Conservation (phyloP, 2,888 invertebrate genomes). For the Tetanocera ferruginea region DNA sequence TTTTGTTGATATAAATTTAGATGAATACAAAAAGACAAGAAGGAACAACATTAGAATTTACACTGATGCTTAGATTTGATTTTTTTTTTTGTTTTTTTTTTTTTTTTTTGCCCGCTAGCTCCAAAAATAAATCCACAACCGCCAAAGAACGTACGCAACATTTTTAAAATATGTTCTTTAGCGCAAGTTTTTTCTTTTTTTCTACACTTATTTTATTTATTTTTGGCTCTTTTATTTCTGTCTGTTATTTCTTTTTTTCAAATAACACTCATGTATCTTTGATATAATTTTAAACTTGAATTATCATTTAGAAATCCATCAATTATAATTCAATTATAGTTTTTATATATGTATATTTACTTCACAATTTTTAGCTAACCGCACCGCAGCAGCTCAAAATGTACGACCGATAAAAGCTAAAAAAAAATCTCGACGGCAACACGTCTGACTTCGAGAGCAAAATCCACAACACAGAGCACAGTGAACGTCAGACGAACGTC, state of each 20-base stretch:
- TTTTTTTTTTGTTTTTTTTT: neutral
- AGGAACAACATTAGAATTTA: conserved; percentile 33
- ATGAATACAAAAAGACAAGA: conserved; percentile 24
- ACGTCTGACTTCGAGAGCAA: conserved; percentile 52
- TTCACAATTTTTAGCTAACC: conserved; percentile 49
- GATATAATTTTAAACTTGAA: neutral
- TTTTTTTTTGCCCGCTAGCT: conserved; percentile 21
- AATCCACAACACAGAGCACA: conserved; percentile 50
- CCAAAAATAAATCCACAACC: conserved; percentile 44
- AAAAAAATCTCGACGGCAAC: conserved; percentile 39
- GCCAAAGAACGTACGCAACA: conserved; percentile 15
- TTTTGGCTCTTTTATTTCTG: neutral
- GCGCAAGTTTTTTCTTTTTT: conserved; percentile 20
- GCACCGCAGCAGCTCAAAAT: conserved; percentile 51
- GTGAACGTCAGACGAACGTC: neutral
- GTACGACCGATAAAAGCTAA: conserved; percentile 33
- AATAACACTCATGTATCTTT: neutral
- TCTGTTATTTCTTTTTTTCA: neutral
- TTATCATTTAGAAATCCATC: neutral
- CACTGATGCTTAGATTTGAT: conserved; percentile 26
- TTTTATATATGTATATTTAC: conserved; percentile 24
- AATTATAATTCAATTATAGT: conserved; percentile 15
- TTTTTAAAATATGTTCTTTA: conserved; percentile 20
- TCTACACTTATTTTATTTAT: conserved; percentile 5
- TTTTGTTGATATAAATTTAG: conserved; percentile 43